Evolutionary conservation across 2,113 vertebrate species (phyloP), one percentile per base, ranked within the genome.

Genomic region (Phalacrocorax carbo): DNA sequence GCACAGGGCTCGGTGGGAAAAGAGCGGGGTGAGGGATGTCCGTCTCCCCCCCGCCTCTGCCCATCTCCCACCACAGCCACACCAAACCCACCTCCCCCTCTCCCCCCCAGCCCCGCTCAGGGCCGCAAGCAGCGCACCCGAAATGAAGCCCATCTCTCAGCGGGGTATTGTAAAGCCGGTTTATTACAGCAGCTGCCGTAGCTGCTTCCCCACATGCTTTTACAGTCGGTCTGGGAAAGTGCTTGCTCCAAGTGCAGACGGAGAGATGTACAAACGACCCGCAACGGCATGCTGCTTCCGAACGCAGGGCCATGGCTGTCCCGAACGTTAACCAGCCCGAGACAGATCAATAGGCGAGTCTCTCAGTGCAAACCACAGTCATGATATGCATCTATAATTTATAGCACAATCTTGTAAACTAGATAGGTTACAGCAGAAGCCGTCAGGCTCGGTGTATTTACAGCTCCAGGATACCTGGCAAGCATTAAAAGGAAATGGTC

Each of bases 161-260:
- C 84, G 54, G 77, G 61, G 68, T 93, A 27, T 86, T 78, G 21
- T 80, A 85, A 96, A 93, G 65, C 92, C 51, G 66, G 60, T 98
- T 98, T 98, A 98, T 98, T 97, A 73, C 94, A 83, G 94, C 96
- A 96, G 96, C 97, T 96, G 96, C 94, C 46, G 6, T 66, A 79
- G 95, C 94, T 93, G 97, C 90, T 55, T 88, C 96, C 82, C 92
- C 44, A 68, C 71, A 29, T 61, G 91, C 94, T 94, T 82, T 42
- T 65, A 12, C 94, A 78, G 95, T 44, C 20, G 34, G 87, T 88
- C 86, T 32, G 36, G 92, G 75, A 78, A 96, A 91, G 92, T 86
- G 95, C 95, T 97, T 93, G 85, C 80, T 97, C 94, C 93, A 40
- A 95, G 94, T 79, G 92, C 96, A 75, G 55, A 68, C 2, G 9